Conservation (phyloP, 1,140 invertebrate genomes). For the Bombus affinis region DNA sequence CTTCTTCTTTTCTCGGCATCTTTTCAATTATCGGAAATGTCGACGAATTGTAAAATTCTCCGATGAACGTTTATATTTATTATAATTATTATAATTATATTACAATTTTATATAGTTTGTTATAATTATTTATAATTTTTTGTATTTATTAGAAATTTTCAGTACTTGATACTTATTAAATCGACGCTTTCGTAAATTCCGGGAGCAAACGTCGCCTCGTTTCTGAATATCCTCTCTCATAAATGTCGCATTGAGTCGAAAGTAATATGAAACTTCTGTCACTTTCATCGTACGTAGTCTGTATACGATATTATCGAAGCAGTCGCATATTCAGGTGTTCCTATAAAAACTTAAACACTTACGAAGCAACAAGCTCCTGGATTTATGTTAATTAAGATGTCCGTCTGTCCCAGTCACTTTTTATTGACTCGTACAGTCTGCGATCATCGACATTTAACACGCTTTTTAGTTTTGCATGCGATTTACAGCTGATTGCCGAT, state of each 20-base stretch:
- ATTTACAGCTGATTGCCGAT: background rate
- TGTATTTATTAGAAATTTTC: background rate
- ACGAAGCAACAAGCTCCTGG: too few relatives aligned
- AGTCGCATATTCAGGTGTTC: background rate
- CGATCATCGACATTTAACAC: too few relatives aligned
- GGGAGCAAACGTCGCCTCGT: background rate
- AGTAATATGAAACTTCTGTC: background rate
- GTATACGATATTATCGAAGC: background rate
- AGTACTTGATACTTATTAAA: background rate
- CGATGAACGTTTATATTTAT: background rate
- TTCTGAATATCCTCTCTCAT: background rate
- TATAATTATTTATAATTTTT: too few relatives aligned
- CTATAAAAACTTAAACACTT: background rate
- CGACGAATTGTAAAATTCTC: too few relatives aligned
- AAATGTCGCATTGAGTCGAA: background rate
- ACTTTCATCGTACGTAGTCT: background rate
- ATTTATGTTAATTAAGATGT: conserved; percentile 3
- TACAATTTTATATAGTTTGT: too few relatives aligned
- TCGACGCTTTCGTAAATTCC: background rate
- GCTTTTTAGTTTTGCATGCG: too few relatives aligned
- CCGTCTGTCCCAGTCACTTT: background rate
- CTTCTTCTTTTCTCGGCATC: too few relatives aligned
- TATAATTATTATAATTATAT: too few relatives aligned
- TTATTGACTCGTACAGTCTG: background rate
- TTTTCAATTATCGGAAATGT: background rate